These are phyloP conservation scores for Chunga burmeisteri DNA, from an alignment of 2,113 vertebrate genomes.

Conservation along the genomic window DNA sequence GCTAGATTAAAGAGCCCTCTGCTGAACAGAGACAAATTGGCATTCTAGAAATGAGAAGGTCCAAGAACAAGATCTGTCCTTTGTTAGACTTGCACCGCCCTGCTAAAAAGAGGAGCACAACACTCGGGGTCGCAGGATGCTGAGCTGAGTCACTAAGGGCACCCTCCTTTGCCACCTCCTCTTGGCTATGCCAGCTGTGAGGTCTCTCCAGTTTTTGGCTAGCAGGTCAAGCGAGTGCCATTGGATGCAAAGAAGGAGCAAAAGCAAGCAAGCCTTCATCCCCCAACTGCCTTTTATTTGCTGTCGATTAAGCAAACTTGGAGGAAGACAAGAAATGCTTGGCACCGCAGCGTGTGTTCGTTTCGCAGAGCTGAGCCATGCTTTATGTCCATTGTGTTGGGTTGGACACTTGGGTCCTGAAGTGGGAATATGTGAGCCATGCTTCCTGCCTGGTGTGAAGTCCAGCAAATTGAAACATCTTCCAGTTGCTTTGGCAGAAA, in stretches of 20 bases:
- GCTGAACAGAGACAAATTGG: background rate
- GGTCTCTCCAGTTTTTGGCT: background rate
- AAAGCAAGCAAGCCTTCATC: background rate
- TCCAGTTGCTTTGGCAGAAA: background rate
- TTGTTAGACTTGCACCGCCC: background rate
- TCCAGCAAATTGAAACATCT: background rate
- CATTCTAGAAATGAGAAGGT: background rate
- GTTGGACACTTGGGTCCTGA: background rate
- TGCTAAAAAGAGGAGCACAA: background rate
- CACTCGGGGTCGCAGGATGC: accelerated
- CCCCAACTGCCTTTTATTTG: background rate
- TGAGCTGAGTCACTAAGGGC: background rate
- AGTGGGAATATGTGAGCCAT: accelerated
- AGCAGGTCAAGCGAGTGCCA: background rate
- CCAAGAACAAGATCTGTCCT: background rate
- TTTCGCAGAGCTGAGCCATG: background rate
- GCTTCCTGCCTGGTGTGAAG: accelerated
- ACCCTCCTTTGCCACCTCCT: background rate
- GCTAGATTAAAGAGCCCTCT: background rate
- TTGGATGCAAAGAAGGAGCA: background rate
- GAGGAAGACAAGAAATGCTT: background rate
- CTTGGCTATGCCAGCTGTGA: background rate
- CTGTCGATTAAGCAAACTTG: background rate
- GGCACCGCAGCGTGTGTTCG: accelerated
- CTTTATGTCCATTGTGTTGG: background rate